A percentile compares a stretch with the other conserved stretches of the same genome.
phyloP scores from a whole-genome alignment of 2,113 vertebrate species.

The Falco punctatus region DNA sequence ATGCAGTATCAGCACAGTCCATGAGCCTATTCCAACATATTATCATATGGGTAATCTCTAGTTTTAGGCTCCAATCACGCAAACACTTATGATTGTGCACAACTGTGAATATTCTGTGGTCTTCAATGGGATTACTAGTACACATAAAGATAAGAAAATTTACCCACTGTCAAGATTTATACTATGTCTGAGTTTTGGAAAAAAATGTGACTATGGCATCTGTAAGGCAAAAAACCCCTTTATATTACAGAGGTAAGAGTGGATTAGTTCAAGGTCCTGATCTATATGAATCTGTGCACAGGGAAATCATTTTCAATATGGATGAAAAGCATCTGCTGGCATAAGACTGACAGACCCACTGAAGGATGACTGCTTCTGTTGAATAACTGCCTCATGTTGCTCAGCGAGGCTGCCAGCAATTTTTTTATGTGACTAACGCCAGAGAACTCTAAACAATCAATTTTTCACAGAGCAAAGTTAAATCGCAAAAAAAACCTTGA shows the following conservation, averaged over 20 bases:
- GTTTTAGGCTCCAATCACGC: background rate
- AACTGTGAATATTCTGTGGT: background rate
- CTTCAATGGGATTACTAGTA: background rate
- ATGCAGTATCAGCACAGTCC: background rate
- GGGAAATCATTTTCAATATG: background rate
- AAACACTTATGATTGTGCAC: background rate
- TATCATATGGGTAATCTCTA: background rate
- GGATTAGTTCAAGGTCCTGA: background rate
- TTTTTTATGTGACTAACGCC: background rate
- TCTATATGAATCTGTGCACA: background rate
- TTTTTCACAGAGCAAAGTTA: background rate
- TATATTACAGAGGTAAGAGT: background rate
- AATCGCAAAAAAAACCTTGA: constrained; percentile 9
- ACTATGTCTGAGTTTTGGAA: background rate
- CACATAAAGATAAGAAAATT: background rate
- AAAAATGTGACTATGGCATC: background rate
- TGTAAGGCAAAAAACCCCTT: background rate
- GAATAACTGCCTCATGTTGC: background rate
- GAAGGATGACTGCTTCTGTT: background rate
- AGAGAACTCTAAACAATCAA: background rate
- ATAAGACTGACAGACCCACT: background rate
- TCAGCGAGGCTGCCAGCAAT: background rate
- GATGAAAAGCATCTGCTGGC: constrained; percentile 3
- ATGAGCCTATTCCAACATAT: background rate
- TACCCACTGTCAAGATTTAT: background rate